A percentile compares a stretch with the other conserved stretches of the same genome.
Conservation (phyloP, 2,797 vertebrate genomes). For the Acanthopagrus latus region DNA sequence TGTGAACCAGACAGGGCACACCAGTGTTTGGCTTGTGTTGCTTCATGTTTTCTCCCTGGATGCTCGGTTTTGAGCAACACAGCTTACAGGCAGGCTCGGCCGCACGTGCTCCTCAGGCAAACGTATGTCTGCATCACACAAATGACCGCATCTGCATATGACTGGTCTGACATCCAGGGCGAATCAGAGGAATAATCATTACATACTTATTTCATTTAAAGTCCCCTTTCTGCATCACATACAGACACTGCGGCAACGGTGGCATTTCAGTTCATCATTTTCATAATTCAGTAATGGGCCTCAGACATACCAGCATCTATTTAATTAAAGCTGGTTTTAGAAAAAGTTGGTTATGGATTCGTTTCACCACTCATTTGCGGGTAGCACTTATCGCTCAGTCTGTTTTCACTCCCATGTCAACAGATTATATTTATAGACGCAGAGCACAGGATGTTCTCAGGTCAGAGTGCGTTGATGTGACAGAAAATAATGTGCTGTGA, state of each 20-base stretch:
- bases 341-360: slow-evolving; percentile 39
- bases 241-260: slow-evolving; percentile 12
- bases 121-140: neutral
- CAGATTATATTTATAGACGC: neutral
- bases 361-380: slow-evolving; percentile 6
- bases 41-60: slow-evolving; percentile 34
- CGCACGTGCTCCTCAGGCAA: neutral
- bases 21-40: slow-evolving; percentile 58
- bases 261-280: slow-evolving; percentile 33
- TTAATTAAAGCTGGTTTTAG: slow-evolving; percentile 32
- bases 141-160: neutral
- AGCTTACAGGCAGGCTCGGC: neutral
- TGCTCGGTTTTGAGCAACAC: slow-evolving; percentile 23
- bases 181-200: slow-evolving; percentile 14
- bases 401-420: slow-evolving; percentile 10
- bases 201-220: neutral
- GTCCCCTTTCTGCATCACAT: neutral
- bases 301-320: slow-evolving; percentile 23
- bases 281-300: slow-evolving; percentile 26
- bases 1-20: slow-evolving; percentile 57
- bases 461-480: neutral
- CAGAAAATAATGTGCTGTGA: neutral
- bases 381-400: slow-evolving; percentile 1
- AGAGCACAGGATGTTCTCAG: neutral
- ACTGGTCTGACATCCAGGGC: neutral